Conservation (phyloP, 2,888 invertebrate genomes). For the Seira ritae region DNA sequence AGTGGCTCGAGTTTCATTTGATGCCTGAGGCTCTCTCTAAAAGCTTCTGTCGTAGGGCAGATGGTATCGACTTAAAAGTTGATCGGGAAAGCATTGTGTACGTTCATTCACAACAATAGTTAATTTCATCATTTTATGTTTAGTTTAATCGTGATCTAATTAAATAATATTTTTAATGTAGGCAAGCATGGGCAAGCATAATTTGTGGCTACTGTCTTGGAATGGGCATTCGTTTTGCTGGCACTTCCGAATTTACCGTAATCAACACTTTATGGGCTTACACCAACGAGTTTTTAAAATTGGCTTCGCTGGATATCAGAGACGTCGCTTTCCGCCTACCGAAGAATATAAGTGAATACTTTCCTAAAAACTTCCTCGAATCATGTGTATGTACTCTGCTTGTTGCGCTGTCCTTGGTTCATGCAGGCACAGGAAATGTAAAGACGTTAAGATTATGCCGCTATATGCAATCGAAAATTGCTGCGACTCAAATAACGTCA, state of each 20-base stretch:
- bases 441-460: conserved; percentile 88
- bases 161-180: conserved; percentile 75
- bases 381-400: conserved; percentile 69
- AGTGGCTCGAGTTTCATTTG: conserved; percentile 68
- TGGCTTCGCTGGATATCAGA: conserved; percentile 62
- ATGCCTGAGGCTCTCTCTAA: conserved; percentile 66
- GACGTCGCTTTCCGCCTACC: conserved; percentile 7
- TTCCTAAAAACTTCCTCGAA: conserved; percentile 71
- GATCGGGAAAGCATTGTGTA: conserved; percentile 55
- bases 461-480: conserved; percentile 88
- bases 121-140: background rate
- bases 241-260: conserved; percentile 89
- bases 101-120: too few relatives aligned
- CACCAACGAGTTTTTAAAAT: conserved; percentile 80
- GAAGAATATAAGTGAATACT: conserved; percentile 67
- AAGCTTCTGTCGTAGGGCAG: conserved; percentile 39
- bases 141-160: conserved; percentile 12
- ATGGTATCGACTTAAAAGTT: conserved; percentile 42
- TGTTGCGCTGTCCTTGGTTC: conserved; percentile 80
- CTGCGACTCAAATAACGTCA: conserved; percentile 76
- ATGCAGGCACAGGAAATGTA: conserved; percentile 95
- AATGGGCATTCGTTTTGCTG: conserved; percentile 94
- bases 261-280: conserved; percentile 86
- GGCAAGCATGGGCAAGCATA: conserved; percentile 98
- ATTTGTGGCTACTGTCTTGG: conserved; percentile 96